phyloP scores from a whole-genome alignment of 1,140 invertebrate genomes.

The Drosophila kohkoa region DNA sequence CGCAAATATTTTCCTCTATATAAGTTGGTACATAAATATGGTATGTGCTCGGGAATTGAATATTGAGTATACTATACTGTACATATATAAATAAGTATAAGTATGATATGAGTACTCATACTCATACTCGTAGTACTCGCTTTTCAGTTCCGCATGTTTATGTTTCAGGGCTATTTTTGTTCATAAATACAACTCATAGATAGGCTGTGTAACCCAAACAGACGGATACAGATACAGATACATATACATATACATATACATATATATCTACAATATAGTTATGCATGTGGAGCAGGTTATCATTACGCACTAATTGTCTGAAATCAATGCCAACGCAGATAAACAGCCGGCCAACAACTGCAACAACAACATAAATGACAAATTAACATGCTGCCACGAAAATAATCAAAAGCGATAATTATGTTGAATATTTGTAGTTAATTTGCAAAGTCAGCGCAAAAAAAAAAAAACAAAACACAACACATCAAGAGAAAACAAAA shows the following conservation, averaged over 20 bases:
- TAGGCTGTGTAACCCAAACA: constrained; percentile 6
- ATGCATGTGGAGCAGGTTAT: constrained; percentile 76
- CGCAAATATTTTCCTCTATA: constrained; percentile 71
- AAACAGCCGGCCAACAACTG: constrained; percentile 20
- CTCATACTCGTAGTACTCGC: background rate
- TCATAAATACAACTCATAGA: constrained; percentile 26
- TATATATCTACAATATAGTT: constrained; percentile 19
- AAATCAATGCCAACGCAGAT: constrained; percentile 67
- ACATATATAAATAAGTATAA: constrained; percentile 2
- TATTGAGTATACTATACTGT: background rate
- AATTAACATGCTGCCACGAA: constrained; percentile 74
- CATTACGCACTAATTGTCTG: constrained; percentile 80
- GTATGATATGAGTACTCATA: constrained; percentile 33
- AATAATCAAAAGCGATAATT: constrained; percentile 66
- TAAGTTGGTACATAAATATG: constrained; percentile 27
- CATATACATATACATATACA: constrained; percentile 20
- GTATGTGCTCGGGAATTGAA: background rate
- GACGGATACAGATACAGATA: constrained; percentile 13
- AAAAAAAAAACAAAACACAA: background rate
- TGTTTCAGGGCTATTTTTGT: constrained; percentile 51
- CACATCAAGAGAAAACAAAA: constrained; percentile 7
- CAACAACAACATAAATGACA: constrained; percentile 61
- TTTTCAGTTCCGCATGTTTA: constrained; percentile 35
- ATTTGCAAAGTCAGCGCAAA: constrained; percentile 55
- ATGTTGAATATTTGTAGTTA: constrained; percentile 70